Percentiles rank a stretch among this genome's conserved stretches.
Evolutionary conservation across 53 echinoderm and acorn worm genomes (phyloP).

Genomic region (Mesocentrotus franciscanus): DNA sequence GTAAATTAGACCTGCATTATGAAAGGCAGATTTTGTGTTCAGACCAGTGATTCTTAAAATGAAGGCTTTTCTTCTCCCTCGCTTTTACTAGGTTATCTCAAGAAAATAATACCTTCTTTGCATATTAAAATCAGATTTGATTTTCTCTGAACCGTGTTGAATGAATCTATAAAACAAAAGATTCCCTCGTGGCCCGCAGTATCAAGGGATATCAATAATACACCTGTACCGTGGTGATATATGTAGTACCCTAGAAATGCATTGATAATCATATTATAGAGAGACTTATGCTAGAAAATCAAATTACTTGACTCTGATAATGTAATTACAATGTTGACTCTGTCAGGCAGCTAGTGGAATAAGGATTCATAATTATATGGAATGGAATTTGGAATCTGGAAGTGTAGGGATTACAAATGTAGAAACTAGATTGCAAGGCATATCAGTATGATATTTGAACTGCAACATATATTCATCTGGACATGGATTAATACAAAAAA

Average conservation of each 20-base stretch:
- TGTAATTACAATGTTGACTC: background rate
- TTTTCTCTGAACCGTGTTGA: background rate
- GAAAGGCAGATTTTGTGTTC: background rate
- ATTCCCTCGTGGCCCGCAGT: background rate
- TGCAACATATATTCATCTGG: background rate
- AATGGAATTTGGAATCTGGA: background rate
- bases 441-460: background rate
- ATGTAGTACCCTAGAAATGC: background rate
- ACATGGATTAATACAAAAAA: no score
- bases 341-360: background rate
- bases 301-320: conserved; percentile 13
- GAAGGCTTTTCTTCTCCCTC: background rate
- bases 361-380: background rate
- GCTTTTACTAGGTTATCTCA: background rate
- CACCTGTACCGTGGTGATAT: background rate
- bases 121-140: background rate
- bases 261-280: background rate
- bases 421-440: background rate
- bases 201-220: background rate
- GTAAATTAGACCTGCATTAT: background rate
- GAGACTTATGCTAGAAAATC: conserved; percentile 13
- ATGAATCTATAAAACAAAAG: background rate
- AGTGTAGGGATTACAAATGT: no score
- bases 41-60: background rate
- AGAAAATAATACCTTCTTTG: background rate